Percentiles rank a stretch among this genome's conserved stretches.
Evolutionary conservation across 2,113 vertebrate genomes (phyloP).

Genomic region (Henicopernis longicauda): DNA sequence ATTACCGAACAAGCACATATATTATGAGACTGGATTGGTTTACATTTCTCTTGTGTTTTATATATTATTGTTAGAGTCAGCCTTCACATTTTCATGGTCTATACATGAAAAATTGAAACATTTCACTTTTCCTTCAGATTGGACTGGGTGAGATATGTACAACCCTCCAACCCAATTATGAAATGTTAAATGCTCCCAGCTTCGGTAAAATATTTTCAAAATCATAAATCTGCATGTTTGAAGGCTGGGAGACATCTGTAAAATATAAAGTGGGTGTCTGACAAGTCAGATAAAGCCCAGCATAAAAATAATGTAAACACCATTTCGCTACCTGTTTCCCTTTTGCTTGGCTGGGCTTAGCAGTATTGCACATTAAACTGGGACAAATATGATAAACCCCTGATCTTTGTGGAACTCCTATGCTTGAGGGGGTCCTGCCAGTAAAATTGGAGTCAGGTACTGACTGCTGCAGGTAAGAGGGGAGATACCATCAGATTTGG

Average conservation of each 20-base stretch:
- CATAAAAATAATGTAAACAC: slow-evolving; percentile 22
- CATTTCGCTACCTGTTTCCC: neutral
- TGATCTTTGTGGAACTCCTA: neutral
- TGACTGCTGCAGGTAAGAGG: neutral
- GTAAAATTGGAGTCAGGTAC: neutral
- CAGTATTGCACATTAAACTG: neutral
- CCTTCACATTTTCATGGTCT: neutral
- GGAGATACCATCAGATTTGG: neutral
- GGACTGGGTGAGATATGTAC: neutral
- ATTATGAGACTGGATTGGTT: neutral
- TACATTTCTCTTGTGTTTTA: neutral
- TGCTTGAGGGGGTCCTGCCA: neutral
- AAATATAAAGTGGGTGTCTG: neutral
- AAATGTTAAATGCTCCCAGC: neutral
- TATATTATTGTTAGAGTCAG: neutral
- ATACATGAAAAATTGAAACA: neutral
- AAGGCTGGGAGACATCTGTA: neutral
- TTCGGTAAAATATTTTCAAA: slow-evolving; percentile 14
- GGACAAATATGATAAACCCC: neutral
- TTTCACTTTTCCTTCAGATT: slow-evolving; percentile 20
- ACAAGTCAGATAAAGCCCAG: slow-evolving; percentile 3
- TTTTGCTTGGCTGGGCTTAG: neutral
- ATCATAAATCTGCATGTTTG: slow-evolving; percentile 1
- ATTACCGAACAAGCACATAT: neutral
- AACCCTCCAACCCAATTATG: neutral